These are phyloP conservation scores for Sander vitreus DNA, from an alignment of 2,113 vertebrate species.

Conservation along the genomic window DNA sequence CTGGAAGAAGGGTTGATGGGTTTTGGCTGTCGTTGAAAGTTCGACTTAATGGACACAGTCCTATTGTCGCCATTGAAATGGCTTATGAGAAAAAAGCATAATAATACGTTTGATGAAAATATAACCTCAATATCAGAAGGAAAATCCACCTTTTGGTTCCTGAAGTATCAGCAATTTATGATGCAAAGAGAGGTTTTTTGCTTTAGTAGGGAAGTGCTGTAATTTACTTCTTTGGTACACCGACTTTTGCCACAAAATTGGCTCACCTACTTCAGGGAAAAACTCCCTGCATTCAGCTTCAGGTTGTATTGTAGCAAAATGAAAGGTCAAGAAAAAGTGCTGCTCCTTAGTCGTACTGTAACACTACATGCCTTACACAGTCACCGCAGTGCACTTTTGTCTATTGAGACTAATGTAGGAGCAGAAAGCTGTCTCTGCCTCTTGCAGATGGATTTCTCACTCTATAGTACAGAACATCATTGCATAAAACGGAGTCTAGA, in stretches of 20 bases:
- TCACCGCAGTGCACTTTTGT: neutral
- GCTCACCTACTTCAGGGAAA: neutral
- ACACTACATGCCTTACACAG: neutral
- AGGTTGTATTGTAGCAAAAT: neutral
- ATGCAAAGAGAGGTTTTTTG: neutral
- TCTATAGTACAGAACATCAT: neutral
- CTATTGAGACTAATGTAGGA: neutral
- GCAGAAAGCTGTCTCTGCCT: neutral
- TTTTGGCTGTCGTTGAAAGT: constrained; percentile 50
- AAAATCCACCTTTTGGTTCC: constrained; percentile 19
- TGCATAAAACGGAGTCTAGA: neutral
- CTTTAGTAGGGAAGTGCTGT: constrained; percentile 2
- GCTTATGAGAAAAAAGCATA: constrained; percentile 41
- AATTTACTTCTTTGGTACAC: constrained; percentile 1
- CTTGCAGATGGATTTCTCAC: neutral
- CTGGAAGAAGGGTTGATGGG: constrained; percentile 35
- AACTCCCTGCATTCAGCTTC: constrained; percentile 24
- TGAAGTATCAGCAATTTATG: constrained; percentile 11
- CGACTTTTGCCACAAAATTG: neutral
- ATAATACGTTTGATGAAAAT: constrained; percentile 38
- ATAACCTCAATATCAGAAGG: constrained; percentile 28
- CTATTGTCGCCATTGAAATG: constrained; percentile 51
- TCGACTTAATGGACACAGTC: constrained; percentile 31
- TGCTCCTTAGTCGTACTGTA: neutral
- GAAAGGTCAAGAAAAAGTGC: constrained; percentile 20